Percentiles rank a stretch among this genome's conserved stretches.
These are phyloP conservation scores for Stenchaetothrips biformis DNA, from an alignment of 2,888 invertebrate genomes.

Conservation along the genomic window DNA sequence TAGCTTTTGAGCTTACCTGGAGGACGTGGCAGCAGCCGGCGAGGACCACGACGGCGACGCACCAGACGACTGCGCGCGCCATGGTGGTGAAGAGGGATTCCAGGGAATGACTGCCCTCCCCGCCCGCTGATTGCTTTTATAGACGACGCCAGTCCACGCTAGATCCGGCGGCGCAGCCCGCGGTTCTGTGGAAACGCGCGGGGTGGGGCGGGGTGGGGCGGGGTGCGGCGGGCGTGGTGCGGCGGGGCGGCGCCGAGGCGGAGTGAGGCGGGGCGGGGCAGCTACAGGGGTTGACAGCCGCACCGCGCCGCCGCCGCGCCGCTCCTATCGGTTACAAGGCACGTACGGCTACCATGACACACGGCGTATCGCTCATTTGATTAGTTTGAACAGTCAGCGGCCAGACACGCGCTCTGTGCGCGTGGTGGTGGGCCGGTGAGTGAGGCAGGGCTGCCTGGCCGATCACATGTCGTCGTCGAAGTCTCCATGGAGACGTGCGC, in stretches of 20 bases:
- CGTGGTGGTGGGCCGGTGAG: no score
- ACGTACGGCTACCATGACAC: no score
- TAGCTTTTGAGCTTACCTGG: neutral
- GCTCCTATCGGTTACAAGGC: neutral
- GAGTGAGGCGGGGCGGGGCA: neutral
- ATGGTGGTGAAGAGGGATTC: neutral
- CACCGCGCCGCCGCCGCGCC: neutral
- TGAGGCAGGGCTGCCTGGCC: no score
- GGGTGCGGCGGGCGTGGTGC: neutral
- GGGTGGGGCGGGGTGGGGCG: neutral
- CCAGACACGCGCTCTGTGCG: no score
- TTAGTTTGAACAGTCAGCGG: no score
- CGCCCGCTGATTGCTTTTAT: constrained; percentile 7
- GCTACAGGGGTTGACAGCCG: constrained; percentile 13
- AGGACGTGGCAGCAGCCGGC: neutral
- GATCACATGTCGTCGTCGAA: no score
- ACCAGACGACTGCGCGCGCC: neutral
- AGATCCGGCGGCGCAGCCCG: neutral
- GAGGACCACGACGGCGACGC: constrained; percentile 1
- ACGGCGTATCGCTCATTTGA: no score
- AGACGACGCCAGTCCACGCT: neutral
- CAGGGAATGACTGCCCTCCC: neutral
- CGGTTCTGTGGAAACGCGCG: neutral
- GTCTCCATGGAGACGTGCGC: no score
- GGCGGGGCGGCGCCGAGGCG: neutral